Conservation (phyloP, 2,888 invertebrate species). For the Phengaris arion region DNA sequence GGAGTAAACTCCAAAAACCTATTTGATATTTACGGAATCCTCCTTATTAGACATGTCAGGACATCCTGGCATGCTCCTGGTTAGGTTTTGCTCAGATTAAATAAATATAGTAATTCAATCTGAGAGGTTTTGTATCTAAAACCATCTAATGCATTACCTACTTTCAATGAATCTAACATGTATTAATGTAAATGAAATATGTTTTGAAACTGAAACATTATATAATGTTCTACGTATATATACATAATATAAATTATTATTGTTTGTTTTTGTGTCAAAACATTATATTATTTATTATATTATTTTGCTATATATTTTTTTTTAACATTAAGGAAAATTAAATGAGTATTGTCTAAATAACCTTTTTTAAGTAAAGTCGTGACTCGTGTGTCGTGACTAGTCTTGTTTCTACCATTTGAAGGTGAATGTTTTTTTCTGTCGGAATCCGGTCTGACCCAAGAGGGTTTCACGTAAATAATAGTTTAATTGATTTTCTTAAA, state of each 20-base stretch:
- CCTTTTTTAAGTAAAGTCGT: not conserved
- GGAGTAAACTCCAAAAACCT: too few relatives aligned
- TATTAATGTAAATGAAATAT: not conserved
- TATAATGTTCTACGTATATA: not conserved
- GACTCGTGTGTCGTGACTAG: not conserved
- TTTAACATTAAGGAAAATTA: not conserved
- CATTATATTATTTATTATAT: too few relatives aligned
- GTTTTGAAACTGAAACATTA: not conserved
- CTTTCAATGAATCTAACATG: not conserved
- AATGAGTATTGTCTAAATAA: not conserved
- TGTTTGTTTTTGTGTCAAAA: not conserved
- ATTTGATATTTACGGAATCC: too few relatives aligned
- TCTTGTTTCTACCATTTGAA: not conserved
- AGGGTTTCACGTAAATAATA: too few relatives aligned
- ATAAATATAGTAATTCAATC: too few relatives aligned
- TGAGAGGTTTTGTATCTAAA: too few relatives aligned
- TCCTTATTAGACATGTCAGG: too few relatives aligned
- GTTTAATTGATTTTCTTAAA: too few relatives aligned
- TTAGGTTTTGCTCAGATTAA: too few relatives aligned
- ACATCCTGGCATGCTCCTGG: too few relatives aligned
- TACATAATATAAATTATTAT: not conserved
- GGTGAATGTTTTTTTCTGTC: not conserved
- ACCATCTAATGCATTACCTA: not conserved
- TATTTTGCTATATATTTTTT: not conserved
- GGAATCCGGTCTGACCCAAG: too few relatives aligned